These are phyloP conservation scores for Peromyscus attwateri DNA, from an alignment of 2,797 vertebrate genomes.

Conservation along the genomic window DNA sequence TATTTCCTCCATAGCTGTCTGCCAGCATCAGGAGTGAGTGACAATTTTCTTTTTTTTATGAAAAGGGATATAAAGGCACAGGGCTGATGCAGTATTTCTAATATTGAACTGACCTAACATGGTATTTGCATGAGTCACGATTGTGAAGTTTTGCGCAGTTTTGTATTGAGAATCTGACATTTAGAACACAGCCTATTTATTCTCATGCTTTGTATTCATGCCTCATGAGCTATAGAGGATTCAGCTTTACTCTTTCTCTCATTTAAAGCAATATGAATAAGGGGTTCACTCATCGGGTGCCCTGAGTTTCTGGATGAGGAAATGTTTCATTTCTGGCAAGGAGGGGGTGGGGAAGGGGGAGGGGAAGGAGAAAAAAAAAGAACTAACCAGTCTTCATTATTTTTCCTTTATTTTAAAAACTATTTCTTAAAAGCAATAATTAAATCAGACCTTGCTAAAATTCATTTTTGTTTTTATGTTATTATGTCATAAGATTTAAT, in stretches of 20 bases:
- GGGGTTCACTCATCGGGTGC: conserved; percentile 81
- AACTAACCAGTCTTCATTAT: conserved; percentile 65
- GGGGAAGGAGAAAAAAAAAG: not conserved
- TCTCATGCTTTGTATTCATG: conserved; percentile 87
- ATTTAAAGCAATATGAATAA: conserved; percentile 84
- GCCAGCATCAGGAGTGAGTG: conserved; percentile 83
- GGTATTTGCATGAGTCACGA: conserved; percentile 88
- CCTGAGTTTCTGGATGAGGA: conserved; percentile 88
- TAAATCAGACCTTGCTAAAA: conserved; percentile 77
- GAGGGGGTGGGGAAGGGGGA: not conserved
- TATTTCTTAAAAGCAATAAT: conserved; percentile 81
- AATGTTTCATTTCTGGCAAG: conserved; percentile 74
- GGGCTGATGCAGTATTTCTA: conserved; percentile 88
- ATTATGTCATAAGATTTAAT: conserved; percentile 74
- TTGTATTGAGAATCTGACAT: conserved; percentile 84
- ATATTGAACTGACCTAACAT: conserved; percentile 85
- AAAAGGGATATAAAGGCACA: conserved; percentile 88
- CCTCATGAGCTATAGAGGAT: conserved; percentile 86
- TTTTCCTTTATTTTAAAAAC: conserved; percentile 72
- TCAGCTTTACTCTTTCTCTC: conserved; percentile 86
- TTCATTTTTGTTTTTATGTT: conserved; percentile 74
- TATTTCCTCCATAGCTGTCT: conserved; percentile 87
- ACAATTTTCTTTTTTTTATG: conserved; percentile 86
- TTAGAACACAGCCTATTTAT: conserved; percentile 89
- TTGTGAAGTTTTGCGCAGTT: conserved; percentile 86